phyloP scores from a whole-genome alignment of 2,797 vertebrate genomes.

The Centroberyx gerrardi region DNA sequence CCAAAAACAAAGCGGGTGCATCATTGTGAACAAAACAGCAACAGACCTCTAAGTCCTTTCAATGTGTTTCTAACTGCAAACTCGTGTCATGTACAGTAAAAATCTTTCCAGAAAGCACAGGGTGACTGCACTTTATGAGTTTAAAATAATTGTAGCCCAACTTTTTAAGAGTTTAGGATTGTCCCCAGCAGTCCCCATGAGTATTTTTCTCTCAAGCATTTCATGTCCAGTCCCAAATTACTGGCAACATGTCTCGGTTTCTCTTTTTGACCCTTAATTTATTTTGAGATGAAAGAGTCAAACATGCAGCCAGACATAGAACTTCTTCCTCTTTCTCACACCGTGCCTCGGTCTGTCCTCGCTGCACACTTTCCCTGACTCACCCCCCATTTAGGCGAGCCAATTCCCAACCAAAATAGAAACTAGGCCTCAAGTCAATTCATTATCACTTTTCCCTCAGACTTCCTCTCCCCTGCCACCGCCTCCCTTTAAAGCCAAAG shows the following conservation, averaged over 20 bases:
- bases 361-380: constrained; percentile 59
- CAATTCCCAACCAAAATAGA: constrained; percentile 81
- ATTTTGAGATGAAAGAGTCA: constrained; percentile 11
- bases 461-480: constrained; percentile 60
- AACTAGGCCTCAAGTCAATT: constrained; percentile 80
- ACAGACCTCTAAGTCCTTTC: neutral
- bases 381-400: constrained; percentile 67
- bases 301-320: constrained; percentile 2
- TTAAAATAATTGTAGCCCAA: neutral
- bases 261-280: constrained; percentile 38
- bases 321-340: constrained; percentile 32
- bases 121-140: neutral
- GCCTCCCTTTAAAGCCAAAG: constrained; percentile 60
- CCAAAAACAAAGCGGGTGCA: neutral
- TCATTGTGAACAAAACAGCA: neutral
- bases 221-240: constrained; percentile 26
- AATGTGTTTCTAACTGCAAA: neutral
- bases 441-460: constrained; percentile 78
- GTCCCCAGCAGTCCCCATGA: neutral
- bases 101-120: constrained; percentile 11
- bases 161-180: neutral
- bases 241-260: neutral
- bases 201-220: neutral
- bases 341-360: constrained; percentile 28
- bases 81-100: neutral